These are phyloP conservation scores for Zaprionus ghesquierei DNA, from an alignment of 1,140 invertebrate species.

Conservation along the genomic window DNA sequence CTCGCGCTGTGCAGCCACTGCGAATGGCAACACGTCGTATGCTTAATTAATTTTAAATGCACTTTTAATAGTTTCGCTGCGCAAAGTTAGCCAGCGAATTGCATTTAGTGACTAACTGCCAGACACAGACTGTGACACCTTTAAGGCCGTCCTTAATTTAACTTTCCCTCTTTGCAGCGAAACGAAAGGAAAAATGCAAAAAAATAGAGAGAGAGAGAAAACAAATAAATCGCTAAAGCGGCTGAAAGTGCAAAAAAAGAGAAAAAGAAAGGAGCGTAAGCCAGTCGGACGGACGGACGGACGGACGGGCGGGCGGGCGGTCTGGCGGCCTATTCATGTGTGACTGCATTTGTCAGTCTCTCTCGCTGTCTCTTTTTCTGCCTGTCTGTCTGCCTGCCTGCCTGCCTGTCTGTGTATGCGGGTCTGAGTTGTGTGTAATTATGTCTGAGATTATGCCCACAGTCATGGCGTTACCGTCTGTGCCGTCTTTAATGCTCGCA, in stretches of 20 bases:
- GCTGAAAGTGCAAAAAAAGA: neutral
- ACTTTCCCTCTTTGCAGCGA: constrained; percentile 47
- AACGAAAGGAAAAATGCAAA: neutral
- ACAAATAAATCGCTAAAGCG: constrained; percentile 42
- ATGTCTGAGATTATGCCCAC: constrained; percentile 79
- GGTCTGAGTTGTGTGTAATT: constrained; percentile 65
- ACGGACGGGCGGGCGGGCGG: neutral
- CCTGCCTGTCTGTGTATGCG: constrained; percentile 30
- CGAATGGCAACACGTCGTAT: constrained; percentile 54
- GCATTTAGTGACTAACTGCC: constrained; percentile 30
- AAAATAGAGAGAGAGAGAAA: neutral
- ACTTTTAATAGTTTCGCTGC: constrained; percentile 68
- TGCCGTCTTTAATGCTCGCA: constrained; percentile 57
- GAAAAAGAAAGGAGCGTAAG: constrained; percentile 19
- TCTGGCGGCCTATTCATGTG: constrained; percentile 53
- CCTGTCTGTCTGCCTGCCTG: constrained; percentile 1
- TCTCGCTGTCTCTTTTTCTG: constrained; percentile 8
- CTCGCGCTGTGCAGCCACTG: neutral
- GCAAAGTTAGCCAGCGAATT: constrained; percentile 38
- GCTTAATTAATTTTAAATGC: constrained; percentile 81
- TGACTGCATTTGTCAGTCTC: constrained; percentile 72
- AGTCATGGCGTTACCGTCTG: constrained; percentile 55
- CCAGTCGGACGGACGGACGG: too few species aligned
- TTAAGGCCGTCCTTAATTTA: constrained; percentile 55
- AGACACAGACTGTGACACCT: constrained; percentile 19